Evolutionary conservation across 1,140 invertebrate species (phyloP).

Genomic region (Pseudachorutes palmiensis): DNA sequence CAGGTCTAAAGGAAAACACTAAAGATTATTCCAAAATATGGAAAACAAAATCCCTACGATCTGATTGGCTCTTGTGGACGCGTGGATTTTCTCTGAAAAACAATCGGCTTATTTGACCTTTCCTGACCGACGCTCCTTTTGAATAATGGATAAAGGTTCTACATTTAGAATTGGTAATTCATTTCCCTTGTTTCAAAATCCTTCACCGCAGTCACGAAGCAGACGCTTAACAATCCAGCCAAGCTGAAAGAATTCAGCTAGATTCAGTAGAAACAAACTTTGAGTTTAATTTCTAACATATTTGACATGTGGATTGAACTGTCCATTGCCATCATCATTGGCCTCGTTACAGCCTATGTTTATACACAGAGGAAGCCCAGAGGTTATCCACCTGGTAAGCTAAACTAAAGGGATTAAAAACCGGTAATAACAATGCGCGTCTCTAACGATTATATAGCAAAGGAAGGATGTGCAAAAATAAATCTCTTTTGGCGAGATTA

Average conservation of each 20-base stretch:
- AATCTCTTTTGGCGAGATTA: no score
- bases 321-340: neutral
- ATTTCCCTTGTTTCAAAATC: neutral
- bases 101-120: no score
- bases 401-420: no score
- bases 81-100: no score
- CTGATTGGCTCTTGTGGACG: no score
- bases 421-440: neutral
- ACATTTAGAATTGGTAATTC: no score
- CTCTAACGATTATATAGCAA: neutral
- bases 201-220: neutral
- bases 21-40: no score
- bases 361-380: neutral
- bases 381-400: constrained; percentile 1
- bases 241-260: neutral
- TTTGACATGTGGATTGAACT: neutral
- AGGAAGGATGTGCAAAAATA: neutral
- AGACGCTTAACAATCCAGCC: neutral
- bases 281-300: neutral
- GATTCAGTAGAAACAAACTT: neutral
- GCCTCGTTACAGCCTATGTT: neutral
- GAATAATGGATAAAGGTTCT: no score
- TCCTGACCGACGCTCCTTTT: no score
- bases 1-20: no score
- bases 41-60: no score